Evolutionary conservation across 2,888 invertebrate genomes (phyloP), one percentile per base, ranked within the genome.

Genomic region (Dasysyrphus albostriatus): DNA sequence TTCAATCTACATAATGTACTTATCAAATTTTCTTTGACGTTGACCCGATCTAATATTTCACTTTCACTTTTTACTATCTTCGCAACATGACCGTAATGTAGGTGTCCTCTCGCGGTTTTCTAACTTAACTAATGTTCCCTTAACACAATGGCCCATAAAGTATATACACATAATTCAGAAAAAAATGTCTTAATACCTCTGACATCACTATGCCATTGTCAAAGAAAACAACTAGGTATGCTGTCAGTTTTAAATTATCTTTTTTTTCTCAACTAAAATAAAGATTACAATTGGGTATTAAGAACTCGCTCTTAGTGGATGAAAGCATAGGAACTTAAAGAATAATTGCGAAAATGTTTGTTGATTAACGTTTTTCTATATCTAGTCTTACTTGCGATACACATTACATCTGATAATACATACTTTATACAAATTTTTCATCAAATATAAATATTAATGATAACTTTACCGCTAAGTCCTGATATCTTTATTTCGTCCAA

Each of bases 41-140:
- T 80, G 79, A 65, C 70, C 58, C 42, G 44, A 75, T 72, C 63
- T 79, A 37, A 65, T 83, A 78, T 70, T 75, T 84, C 61, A 85
- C 81, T 85, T 85, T 85, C 81, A 81, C 84, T 77, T 81, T n/a
- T 65, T 39, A 14, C n/a, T 47, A 56, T 49, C 65, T 58, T 54
- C 34, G 19, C 34, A 14, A 42, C 59, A 49, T 65, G 32, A 56
- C 32, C 74, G 54, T 58, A 29, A 54, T 54, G 24, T 51, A 74
- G 70, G 61, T 69, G 81, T 77, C 76, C 77, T 73, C 84, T 59
- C 16, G 10, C 39, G 69, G 69, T 69, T 59, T 67, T 67, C 37
- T 67, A 47, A 72, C 72, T 51, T 32, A 56, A 70, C 73, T 70
- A 61, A 8, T 78, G 69, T 78, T 69, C 74, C 72, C 72, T 84